Percentiles rank a stretch among this genome's conserved stretches.
phyloP scores from a whole-genome alignment of 2,888 invertebrate genomes.

The Athalia circularis region DNA sequence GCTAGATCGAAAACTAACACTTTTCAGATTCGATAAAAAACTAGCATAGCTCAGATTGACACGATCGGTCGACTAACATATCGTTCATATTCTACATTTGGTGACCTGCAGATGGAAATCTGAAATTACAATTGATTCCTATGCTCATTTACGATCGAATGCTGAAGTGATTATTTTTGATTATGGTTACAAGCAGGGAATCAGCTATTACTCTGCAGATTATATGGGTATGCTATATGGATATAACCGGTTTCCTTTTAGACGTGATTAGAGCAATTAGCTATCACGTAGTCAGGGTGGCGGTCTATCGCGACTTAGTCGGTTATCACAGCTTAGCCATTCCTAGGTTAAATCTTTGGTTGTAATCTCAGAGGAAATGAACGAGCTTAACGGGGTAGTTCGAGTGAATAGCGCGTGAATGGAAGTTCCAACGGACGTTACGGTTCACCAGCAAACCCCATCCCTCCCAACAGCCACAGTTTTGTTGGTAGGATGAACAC shows the following conservation, averaged over 20 bases:
- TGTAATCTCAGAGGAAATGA: constrained; percentile 38
- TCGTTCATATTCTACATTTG: too few relatives aligned
- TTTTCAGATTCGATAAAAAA: too few relatives aligned
- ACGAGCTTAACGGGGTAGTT: constrained; percentile 30
- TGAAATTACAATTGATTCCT: too few relatives aligned
- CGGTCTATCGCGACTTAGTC: constrained; percentile 33
- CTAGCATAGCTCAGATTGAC: too few relatives aligned
- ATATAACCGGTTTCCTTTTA: not conserved
- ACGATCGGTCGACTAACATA: too few relatives aligned
- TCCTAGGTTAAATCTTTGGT: constrained; percentile 28
- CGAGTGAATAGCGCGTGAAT: constrained; percentile 36
- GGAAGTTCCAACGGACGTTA: not conserved
- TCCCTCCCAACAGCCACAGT: not conserved
- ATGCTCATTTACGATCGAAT: too few relatives aligned
- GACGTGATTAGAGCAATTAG: constrained; percentile 31
- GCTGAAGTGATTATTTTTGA: too few relatives aligned
- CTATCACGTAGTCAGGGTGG: constrained; percentile 2
- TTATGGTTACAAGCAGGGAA: too few relatives aligned
- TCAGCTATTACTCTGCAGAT: too few relatives aligned
- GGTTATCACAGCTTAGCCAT: constrained; percentile 42
- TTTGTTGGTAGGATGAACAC: constrained; percentile 35
- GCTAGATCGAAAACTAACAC: too few relatives aligned
- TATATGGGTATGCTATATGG: too few relatives aligned
- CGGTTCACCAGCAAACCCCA: constrained; percentile 5
- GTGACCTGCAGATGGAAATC: too few relatives aligned